A percentile compares a stretch with the other conserved stretches of the same genome.
phyloP scores from a whole-genome alignment of 2,113 vertebrate species.

The cat (Felis catus) region DNA sequence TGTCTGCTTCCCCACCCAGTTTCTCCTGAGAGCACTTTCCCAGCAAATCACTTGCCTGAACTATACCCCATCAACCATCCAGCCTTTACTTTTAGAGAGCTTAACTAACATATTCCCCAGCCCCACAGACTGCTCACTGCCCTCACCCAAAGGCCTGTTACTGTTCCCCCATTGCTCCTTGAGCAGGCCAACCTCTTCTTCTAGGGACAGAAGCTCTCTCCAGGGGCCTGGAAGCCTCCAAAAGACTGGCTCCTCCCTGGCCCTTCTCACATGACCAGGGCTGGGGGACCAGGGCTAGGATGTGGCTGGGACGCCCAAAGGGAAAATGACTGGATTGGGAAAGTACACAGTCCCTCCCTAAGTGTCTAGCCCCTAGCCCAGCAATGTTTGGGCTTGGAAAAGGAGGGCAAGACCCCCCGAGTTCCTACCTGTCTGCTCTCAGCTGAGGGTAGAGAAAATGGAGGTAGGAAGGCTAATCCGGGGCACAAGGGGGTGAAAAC shows the following conservation, averaged over 20 bases:
- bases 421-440: neutral
- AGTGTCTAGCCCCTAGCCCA: neutral
- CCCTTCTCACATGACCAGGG: neutral
- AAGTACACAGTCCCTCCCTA: neutral
- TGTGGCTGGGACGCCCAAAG: neutral
- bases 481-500: neutral
- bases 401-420: neutral
- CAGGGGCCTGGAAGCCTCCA: neutral
- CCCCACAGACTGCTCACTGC: neutral
- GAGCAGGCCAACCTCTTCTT: neutral
- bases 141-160: neutral
- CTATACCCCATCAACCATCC: too few species aligned
- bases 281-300: neutral
- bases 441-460: neutral
- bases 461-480: neutral
- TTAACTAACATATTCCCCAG: too few species aligned
- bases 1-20: neutral
- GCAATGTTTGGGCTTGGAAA: neutral
- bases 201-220: neutral
- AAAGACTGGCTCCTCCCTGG: neutral
- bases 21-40: neutral
- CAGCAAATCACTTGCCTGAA: neutral
- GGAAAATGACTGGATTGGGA: neutral
- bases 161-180: accelerated
- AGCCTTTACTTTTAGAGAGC: neutral